Conservation (phyloP, 2,888 invertebrate genomes). For the Gryllus longicercus region DNA sequence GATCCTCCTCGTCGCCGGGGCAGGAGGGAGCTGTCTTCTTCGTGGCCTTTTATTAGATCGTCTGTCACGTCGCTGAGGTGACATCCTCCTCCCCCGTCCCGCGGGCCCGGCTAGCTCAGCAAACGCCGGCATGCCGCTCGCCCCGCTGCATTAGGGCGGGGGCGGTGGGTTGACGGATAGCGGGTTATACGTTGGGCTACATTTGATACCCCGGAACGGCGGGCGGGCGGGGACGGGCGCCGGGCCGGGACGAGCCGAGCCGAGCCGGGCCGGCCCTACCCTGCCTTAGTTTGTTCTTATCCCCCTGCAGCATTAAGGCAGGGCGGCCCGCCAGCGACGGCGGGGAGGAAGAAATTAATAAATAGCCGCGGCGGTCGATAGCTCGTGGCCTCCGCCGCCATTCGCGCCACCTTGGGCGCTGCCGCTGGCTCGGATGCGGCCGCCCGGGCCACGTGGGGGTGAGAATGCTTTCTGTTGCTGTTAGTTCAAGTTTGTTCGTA, state of each 20-base stretch:
- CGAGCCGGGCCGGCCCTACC: not conserved
- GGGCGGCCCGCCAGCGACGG: not conserved
- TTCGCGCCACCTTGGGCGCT: no score
- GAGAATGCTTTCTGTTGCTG: no score
- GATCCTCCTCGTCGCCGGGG: no score
- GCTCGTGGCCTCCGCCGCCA: not conserved
- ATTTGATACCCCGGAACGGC: slow-evolving; percentile 17
- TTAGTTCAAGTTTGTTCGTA: no score
- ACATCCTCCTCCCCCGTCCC: not conserved
- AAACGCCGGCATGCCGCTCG: not conserved
- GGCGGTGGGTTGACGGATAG: not conserved
- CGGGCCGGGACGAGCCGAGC: no score
- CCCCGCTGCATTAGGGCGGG: not conserved
- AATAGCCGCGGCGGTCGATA: slow-evolving; percentile 5
- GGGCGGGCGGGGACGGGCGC: not conserved
- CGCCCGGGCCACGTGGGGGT: no score
- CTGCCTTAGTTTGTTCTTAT: slow-evolving; percentile 4
- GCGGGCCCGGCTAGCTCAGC: not conserved
- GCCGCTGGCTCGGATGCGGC: no score
- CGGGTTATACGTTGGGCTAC: not conserved
- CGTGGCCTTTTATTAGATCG: no score
- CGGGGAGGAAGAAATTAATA: slow-evolving; percentile 26
- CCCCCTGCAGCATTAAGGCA: slow-evolving; percentile 24
- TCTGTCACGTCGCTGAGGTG: no score
- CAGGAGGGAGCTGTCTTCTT: no score